These are phyloP conservation scores for Agonopterix subpropinquella DNA, from an alignment of 2,888 invertebrate species.

Conservation along the genomic window DNA sequence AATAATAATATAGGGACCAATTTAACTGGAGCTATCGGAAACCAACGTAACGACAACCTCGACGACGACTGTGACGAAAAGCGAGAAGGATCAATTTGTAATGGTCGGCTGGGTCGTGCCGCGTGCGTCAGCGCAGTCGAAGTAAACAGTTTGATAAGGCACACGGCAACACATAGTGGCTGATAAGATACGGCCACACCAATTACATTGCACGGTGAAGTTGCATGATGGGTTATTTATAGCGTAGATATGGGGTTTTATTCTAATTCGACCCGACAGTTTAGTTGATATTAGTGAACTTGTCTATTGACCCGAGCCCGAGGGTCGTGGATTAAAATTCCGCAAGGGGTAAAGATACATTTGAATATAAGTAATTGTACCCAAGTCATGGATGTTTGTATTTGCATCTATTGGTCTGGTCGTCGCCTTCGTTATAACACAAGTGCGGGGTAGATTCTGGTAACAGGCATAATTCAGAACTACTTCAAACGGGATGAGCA, in stretches of 20 bases:
- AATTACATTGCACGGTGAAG: slow-evolving; percentile 36
- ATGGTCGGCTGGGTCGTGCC: slow-evolving; percentile 12
- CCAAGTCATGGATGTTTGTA: too few relatives aligned
- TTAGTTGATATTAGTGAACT: too few relatives aligned
- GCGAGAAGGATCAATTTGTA: slow-evolving; percentile 15
- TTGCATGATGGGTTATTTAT: slow-evolving; percentile 19
- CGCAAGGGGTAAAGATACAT: too few relatives aligned
- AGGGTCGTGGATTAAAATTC: too few relatives aligned
- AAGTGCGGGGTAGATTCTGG: too few relatives aligned
- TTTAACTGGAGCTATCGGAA: slow-evolving; percentile 5
- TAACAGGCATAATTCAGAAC: too few relatives aligned
- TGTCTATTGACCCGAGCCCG: too few relatives aligned
- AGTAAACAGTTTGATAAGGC: slow-evolving; percentile 39
- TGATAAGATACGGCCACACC: slow-evolving; percentile 48
- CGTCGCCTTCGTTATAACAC: too few relatives aligned
- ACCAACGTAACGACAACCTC: not conserved
- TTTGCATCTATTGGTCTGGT: too few relatives aligned
- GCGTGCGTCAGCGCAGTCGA: slow-evolving; percentile 27
- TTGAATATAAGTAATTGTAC: too few relatives aligned
- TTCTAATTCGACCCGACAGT: too few relatives aligned
- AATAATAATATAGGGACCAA: slow-evolving; percentile 15
- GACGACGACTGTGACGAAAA: slow-evolving; percentile 1
- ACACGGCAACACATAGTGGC: slow-evolving; percentile 24
- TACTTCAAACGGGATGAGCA: too few relatives aligned
- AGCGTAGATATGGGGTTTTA: slow-evolving; percentile 21